Evolutionary conservation across 2,797 vertebrate genomes (phyloP).

Genomic region (Champsocephalus gunnari): DNA sequence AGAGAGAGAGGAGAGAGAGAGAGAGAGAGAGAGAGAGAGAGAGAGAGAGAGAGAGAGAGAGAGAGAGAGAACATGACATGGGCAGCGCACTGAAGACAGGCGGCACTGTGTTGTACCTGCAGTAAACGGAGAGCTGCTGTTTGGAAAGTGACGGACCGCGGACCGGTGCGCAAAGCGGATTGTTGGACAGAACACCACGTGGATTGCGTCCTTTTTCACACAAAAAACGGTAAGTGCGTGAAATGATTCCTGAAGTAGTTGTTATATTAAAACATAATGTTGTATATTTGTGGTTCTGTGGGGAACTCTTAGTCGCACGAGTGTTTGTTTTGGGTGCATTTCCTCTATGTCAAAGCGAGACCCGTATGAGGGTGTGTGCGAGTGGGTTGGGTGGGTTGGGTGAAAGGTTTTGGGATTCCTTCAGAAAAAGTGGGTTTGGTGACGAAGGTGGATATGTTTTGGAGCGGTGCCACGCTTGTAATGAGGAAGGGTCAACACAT

Average conservation of each 20-base stretch:
- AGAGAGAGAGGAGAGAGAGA: conserved; percentile 49
- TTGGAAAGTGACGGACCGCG: conserved; percentile 37
- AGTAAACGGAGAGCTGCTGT: conserved; percentile 50
- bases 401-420: conserved; percentile 36
- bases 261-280: neutral
- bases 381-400: neutral
- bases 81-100: conserved; percentile 76
- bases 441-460: conserved; percentile 4
- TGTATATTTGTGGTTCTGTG: neutral
- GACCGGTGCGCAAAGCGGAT: conserved; percentile 38
- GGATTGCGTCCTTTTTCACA: conserved; percentile 36
- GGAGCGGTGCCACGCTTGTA: conserved; percentile 26
- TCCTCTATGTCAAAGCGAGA: conserved; percentile 71
- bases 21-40: conserved; percentile 49
- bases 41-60: conserved; percentile 46
- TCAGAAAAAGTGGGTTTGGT: conserved; percentile 17
- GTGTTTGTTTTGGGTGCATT: conserved; percentile 63
- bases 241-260: neutral
- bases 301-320: neutral
- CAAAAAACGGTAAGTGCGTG: conserved; percentile 59
- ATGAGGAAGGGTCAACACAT: conserved; percentile 35
- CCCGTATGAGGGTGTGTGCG: conserved; percentile 12
- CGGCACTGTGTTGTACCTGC: conserved; percentile 67
- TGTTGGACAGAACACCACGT: conserved; percentile 33
- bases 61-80: conserved; percentile 69